Conservation (phyloP, 2,113 vertebrate species). For the Odocoileus hemionus region DNA sequence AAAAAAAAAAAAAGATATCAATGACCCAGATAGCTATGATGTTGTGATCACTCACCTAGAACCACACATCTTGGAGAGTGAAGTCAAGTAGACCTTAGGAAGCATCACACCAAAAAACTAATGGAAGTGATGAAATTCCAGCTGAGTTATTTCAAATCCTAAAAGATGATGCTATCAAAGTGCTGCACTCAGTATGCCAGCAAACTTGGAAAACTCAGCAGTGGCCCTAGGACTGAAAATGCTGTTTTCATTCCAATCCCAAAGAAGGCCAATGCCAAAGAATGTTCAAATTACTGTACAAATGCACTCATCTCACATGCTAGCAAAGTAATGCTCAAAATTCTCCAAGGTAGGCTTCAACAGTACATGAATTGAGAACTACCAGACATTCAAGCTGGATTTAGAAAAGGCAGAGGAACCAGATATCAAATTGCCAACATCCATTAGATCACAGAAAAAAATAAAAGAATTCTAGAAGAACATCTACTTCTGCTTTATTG, state of each 20-base stretch:
- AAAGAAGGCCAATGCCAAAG: neutral
- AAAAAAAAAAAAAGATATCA: neutral
- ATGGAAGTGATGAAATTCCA: neutral
- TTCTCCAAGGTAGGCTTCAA: neutral
- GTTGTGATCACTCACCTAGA: neutral
- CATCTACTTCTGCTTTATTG: neutral
- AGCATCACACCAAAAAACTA: neutral
- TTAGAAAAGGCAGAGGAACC: neutral
- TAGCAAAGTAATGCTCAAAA: neutral
- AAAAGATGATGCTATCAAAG: neutral
- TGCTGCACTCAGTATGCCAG: neutral
- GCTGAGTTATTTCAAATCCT: neutral
- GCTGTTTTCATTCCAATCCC: neutral
- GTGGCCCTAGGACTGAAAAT: neutral
- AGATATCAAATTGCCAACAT: neutral
- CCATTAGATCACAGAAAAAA: neutral
- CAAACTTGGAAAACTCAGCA: neutral
- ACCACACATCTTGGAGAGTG: neutral
- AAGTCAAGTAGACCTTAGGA: neutral
- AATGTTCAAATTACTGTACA: neutral
- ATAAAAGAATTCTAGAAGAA: neutral
- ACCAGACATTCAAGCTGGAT: neutral
- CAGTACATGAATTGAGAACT: neutral
- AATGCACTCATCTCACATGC: neutral
- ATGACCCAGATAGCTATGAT: neutral